Conservation (phyloP, 2,888 invertebrate species). For the Synergus gifuensis region DNA sequence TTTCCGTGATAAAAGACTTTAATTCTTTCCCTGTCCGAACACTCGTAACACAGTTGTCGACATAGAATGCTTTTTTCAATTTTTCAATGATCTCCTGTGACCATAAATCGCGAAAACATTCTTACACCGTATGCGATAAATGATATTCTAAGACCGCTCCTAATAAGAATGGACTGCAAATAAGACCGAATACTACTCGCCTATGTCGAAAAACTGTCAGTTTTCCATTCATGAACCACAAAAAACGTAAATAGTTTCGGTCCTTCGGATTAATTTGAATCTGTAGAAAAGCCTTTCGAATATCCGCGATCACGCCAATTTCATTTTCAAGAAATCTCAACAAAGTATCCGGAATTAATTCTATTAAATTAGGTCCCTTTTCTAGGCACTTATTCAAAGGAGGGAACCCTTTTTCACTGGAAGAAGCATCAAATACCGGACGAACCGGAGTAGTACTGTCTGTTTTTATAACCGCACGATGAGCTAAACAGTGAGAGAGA, state of each 20-base stretch:
- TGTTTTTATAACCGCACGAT: constrained; percentile 58
- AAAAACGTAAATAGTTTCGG: constrained; percentile 54
- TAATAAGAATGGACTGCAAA: constrained; percentile 52
- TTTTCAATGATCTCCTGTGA: background rate
- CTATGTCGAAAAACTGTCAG: constrained; percentile 48
- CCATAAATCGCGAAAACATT: background rate
- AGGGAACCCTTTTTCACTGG: constrained; percentile 51
- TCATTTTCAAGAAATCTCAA: constrained; percentile 46
- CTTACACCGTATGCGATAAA: background rate
- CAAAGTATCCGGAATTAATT: constrained; percentile 47
- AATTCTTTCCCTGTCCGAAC: too few relatives aligned
- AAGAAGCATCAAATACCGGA: constrained; percentile 60
- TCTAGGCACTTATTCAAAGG: constrained; percentile 57
- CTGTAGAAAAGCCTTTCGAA: constrained; percentile 49
- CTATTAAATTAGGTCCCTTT: constrained; percentile 52
- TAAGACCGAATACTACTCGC: constrained; percentile 58
- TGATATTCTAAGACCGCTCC: constrained; percentile 47
- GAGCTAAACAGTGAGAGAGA: constrained; percentile 52
- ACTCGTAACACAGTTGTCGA: too few relatives aligned
- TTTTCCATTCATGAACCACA: constrained; percentile 53
- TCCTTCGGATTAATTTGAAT: constrained; percentile 44
- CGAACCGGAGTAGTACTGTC: constrained; percentile 54
- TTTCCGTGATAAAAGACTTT: background rate
- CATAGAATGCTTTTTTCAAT: background rate
- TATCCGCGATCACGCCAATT: constrained; percentile 49